phyloP scores from a whole-genome alignment of 2,113 vertebrate genomes.

The Pelecanus crispus region DNA sequence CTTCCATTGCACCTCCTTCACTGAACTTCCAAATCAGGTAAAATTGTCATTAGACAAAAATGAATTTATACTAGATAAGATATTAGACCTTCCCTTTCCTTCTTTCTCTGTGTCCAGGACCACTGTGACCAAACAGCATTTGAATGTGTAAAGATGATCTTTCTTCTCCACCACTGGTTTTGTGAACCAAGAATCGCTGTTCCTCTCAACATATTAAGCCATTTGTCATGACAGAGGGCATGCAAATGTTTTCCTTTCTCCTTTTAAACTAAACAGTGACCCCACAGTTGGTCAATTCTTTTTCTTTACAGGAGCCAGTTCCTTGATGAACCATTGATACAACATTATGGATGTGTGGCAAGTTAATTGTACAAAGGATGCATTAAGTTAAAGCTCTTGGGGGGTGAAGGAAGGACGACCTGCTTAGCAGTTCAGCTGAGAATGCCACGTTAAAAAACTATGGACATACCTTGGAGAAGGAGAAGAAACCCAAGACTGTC shows the following conservation, averaged over 20 bases:
- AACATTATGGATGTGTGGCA: background rate
- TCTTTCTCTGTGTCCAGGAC: background rate
- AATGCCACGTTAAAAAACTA: background rate
- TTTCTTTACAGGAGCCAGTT: background rate
- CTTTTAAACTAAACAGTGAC: background rate
- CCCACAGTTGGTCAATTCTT: background rate
- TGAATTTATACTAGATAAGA: background rate
- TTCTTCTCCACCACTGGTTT: background rate
- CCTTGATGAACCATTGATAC: background rate
- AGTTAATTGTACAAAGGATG: background rate
- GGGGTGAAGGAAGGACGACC: background rate
- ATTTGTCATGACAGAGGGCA: background rate
- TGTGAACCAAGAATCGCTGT: background rate
- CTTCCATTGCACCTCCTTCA: background rate
- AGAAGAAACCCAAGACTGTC: background rate
- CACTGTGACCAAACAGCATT: no score
- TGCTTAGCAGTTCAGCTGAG: background rate
- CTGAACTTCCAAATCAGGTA: background rate
- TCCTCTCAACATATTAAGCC: background rate
- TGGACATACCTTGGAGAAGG: background rate
- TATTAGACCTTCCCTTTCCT: background rate
- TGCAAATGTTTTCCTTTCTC: background rate
- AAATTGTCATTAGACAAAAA: background rate
- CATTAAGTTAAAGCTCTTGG: background rate
- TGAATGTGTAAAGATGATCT: background rate